Evolutionary conservation across 2,888 invertebrate species (phyloP), one percentile per base, ranked within the genome.

Genomic region (Lasioglossum pauxillum): DNA sequence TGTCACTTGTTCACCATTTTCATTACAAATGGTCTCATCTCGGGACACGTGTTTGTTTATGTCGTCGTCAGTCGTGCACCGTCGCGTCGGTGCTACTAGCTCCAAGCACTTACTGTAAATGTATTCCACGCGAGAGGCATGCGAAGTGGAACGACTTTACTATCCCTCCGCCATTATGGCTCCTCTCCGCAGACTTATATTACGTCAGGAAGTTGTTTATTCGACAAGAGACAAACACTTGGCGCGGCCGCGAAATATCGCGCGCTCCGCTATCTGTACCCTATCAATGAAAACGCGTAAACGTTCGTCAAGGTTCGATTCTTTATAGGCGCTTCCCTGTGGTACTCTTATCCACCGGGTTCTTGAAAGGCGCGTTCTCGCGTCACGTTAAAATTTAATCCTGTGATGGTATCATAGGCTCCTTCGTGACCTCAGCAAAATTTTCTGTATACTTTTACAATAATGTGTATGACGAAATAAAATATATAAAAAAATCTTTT

Each of bases 81-180:
- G 82, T 77, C 49, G 49, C 85, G 81, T 79, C 72, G 88, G 81
- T 85, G 81, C 90, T 85, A 89, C 89, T 84, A 88, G 80, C 81
- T 69, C 78, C 71, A 5, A 83, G 74, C 85, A 84, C 81, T 90
- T 88, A 86, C 87, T 75, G 87, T 88, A 89, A 92, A 91, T 91
- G 91, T 90, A 92, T 93, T 92, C 92, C 92, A 90, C 90, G 92
- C 90, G 88, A 85, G 88, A 91, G 75, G 41, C 76, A 82, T 84
- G 88, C 57, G 78, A 77, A 87, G 87, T 85, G 89, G 73, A 85
- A 90, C 87, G 80, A 82, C 83, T 90, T 89, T 88, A 89, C 84
- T 83, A 80, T 90, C 78, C 86, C n/a, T n/a, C 84, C 84, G 78
- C 84, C 78, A 71, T 80, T 84, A 84, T 44, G 46, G 75, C 80